Conservation (phyloP, 2,797 vertebrate genomes). For the Notolepis coatsorum region DNA sequence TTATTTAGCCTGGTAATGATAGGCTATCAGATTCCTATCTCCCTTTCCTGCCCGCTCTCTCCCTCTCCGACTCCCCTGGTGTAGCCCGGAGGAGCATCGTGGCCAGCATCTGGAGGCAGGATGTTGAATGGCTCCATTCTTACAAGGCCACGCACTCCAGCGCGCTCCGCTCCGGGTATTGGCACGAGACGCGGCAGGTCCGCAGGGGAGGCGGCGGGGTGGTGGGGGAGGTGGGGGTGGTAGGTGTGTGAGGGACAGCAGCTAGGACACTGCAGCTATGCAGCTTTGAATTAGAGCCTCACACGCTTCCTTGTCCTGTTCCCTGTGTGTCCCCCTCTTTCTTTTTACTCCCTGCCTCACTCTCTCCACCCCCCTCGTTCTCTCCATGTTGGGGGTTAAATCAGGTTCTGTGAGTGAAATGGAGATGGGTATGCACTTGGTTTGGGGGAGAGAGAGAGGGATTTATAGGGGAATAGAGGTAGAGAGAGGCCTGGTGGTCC, state of each 20-base stretch:
- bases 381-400: conserved; percentile 6
- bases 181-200: conserved; percentile 34
- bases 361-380: conserved; percentile 24
- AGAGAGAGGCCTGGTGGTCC: conserved; percentile 40
- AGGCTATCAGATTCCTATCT: conserved; percentile 86
- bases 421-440: neutral
- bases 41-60: conserved; percentile 79
- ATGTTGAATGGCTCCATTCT: conserved; percentile 82
- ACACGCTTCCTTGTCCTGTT: neutral
- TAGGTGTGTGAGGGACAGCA: conserved; percentile 20
- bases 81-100: conserved; percentile 80
- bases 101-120: conserved; percentile 80
- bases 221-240: conserved; percentile 42
- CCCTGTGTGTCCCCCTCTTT: conserved; percentile 16
- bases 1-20: conserved; percentile 85
- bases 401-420: conserved; percentile 47
- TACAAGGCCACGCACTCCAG: conserved; percentile 71
- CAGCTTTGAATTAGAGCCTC: conserved; percentile 12
- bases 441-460: conserved; percentile 33
- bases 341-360: conserved; percentile 1
- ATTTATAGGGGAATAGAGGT: conserved; percentile 49
- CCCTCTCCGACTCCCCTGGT: conserved; percentile 62
- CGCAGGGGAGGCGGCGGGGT: conserved; percentile 32
- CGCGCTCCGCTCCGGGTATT: conserved; percentile 62
- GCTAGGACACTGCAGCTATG: conserved; percentile 7